Conservation (phyloP, 1,140 invertebrate genomes). For the Zophobas morio region DNA sequence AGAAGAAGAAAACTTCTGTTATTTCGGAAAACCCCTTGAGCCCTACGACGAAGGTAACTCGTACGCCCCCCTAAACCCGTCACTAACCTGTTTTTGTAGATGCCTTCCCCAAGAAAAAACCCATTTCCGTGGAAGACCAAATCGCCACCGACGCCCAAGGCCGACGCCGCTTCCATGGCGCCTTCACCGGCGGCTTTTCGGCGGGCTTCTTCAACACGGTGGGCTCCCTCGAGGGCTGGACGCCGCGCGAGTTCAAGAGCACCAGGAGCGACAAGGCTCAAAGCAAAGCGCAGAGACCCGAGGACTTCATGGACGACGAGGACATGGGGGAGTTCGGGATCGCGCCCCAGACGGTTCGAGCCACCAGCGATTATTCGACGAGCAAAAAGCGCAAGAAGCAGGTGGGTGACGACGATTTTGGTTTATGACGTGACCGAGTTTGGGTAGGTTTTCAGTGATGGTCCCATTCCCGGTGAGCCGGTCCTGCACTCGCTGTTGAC, state of each 20-base stretch:
- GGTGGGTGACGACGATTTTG: slow-evolving; percentile 48
- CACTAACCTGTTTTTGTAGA: slow-evolving; percentile 71
- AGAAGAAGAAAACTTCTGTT: slow-evolving; percentile 79
- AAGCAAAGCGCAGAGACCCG: slow-evolving; percentile 75
- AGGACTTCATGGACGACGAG: slow-evolving; percentile 99
- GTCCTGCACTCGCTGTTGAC: slow-evolving; percentile 85
- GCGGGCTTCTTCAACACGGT: slow-evolving; percentile 98
- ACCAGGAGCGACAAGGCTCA: slow-evolving; percentile 80
- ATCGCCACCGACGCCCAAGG: slow-evolving; percentile 92
- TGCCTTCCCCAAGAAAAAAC: slow-evolving; percentile 84
- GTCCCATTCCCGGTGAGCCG: slow-evolving; percentile 84
- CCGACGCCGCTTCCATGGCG: slow-evolving; percentile 95
- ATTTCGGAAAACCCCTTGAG: slow-evolving; percentile 83
- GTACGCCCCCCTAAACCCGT: slow-evolving; percentile 43
- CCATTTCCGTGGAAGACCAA: slow-evolving; percentile 89
- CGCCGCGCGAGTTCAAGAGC: slow-evolving; percentile 92
- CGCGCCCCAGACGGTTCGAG: slow-evolving; percentile 87
- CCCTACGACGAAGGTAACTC: slow-evolving; percentile 83
- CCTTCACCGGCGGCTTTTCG: slow-evolving; percentile 99
- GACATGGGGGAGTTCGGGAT: slow-evolving; percentile 96
- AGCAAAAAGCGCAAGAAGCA: slow-evolving; percentile 70
- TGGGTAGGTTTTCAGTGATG: slow-evolving; percentile 68
- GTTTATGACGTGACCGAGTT: not conserved
- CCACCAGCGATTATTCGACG: slow-evolving; percentile 81
- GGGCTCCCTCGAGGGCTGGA: slow-evolving; percentile 96